Evolutionary conservation across 2,797 vertebrate genomes (phyloP).

Genomic region (Cuniculus paca): DNA sequence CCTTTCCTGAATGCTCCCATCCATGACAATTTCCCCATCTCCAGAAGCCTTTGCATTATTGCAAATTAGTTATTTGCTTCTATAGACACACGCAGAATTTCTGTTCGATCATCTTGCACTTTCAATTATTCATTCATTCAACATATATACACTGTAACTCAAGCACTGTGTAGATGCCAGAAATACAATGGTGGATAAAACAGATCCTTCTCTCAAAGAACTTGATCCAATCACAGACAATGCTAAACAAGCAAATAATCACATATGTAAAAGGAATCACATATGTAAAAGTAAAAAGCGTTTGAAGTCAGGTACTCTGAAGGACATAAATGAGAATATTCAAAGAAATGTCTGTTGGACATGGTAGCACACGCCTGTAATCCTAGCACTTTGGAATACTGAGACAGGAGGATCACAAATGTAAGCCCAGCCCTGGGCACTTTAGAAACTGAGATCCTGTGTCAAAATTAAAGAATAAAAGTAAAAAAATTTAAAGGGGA

Average conservation of each 20-base stretch:
- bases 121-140: not conserved
- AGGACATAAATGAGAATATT: not conserved
- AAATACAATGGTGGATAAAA: constrained; percentile 20
- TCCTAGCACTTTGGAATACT: not conserved
- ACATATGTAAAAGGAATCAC: not conserved
- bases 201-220: not conserved
- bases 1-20: not conserved
- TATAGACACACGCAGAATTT: not conserved
- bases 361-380: not conserved
- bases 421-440: not conserved
- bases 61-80: not conserved
- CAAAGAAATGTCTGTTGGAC: not conserved
- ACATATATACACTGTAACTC: not conserved
- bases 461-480: not conserved
- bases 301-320: not conserved
- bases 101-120: not conserved
- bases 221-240: not conserved
- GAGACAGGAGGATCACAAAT: not conserved
- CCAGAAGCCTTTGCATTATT: not conserved
- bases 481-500: not conserved
- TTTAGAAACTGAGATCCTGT: not conserved
- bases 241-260: not conserved
- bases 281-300: not conserved
- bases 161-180: not conserved
- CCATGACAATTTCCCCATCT: not conserved